A percentile compares a stretch with the other conserved stretches of the same genome.
These are phyloP conservation scores for Lithophane ornitopus DNA, from an alignment of 2,888 invertebrate species.

Conservation along the genomic window DNA sequence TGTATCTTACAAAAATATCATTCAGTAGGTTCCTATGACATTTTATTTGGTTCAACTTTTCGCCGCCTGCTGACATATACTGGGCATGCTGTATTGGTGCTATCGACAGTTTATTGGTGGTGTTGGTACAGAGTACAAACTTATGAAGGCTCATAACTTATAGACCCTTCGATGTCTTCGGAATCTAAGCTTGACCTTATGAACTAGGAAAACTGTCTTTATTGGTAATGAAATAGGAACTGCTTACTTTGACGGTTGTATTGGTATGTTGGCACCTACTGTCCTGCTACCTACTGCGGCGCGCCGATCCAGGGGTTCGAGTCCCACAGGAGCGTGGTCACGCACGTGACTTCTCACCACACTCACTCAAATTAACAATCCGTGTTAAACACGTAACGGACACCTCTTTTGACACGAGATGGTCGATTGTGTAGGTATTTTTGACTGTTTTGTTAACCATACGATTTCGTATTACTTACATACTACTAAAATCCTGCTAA, in stretches of 20 bases:
- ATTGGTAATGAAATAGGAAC: not conserved
- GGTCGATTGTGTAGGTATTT: not conserved
- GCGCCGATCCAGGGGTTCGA: not conserved
- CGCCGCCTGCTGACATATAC: not conserved
- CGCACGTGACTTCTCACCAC: conserved; percentile 1
- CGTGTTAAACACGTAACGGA: not conserved
- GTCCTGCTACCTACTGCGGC: not conserved
- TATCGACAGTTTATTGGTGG: not conserved
- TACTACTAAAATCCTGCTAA: not conserved
- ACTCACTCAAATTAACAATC: not conserved
- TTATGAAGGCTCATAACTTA: not conserved
- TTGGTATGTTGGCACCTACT: not conserved
- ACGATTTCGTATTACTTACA: not conserved
- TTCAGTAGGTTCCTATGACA: not conserved
- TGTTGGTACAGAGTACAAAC: not conserved
- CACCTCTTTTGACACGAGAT: not conserved
- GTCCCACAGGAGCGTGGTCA: not conserved
- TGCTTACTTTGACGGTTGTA: not conserved
- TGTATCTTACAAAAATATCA: not conserved
- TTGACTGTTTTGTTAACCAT: not conserved
- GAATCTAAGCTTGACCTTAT: not conserved
- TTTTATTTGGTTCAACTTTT: not conserved
- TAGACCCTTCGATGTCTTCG: not conserved
- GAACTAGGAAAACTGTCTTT: not conserved
- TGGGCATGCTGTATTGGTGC: not conserved